phyloP scores from a whole-genome alignment of 1,140 invertebrate species.

The Lineus longissimus region DNA sequence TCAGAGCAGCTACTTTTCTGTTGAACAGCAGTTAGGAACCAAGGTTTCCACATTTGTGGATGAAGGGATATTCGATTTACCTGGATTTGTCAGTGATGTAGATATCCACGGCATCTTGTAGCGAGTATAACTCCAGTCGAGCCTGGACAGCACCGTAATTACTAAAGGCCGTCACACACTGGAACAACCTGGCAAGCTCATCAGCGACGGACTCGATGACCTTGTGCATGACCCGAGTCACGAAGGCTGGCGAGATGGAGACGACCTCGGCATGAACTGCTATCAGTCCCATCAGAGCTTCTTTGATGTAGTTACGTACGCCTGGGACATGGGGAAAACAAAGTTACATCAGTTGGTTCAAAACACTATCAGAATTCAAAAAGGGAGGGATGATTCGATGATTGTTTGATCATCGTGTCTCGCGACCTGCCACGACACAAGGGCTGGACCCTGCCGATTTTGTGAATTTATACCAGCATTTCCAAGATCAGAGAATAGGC shows the following conservation, averaged over 20 bases:
- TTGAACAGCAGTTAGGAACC: neutral
- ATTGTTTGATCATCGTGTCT: too few relatives aligned
- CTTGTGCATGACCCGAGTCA: slow-evolving; percentile 72
- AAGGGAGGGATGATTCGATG: too few relatives aligned
- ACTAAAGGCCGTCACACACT: slow-evolving; percentile 71
- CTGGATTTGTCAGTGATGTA: slow-evolving; percentile 33
- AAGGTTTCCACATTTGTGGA: neutral
- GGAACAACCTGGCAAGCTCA: slow-evolving; percentile 81
- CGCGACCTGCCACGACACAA: too few relatives aligned
- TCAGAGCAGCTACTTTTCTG: neutral
- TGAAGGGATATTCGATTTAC: slow-evolving; percentile 21
- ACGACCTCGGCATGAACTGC: slow-evolving; percentile 88
- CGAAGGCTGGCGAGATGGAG: slow-evolving; percentile 72
- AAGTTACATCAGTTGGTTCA: too few relatives aligned
- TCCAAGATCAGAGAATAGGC: neutral
- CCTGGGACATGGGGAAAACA: slow-evolving; percentile 52
- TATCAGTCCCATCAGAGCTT: slow-evolving; percentile 86
- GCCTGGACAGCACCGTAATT: slow-evolving; percentile 64
- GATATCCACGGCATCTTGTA: slow-evolving; percentile 38
- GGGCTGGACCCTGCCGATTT: too few relatives aligned
- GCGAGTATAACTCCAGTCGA: slow-evolving; percentile 37
- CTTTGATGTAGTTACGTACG: slow-evolving; percentile 84
- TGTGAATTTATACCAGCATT: too few relatives aligned
- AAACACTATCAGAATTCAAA: too few relatives aligned
- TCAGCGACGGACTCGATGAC: slow-evolving; percentile 87